A percentile compares a stretch with the other conserved stretches of the same genome.
These are phyloP conservation scores for Leptinotarsa lineolata DNA, from an alignment of 1,140 invertebrate species.

Conservation along the genomic window DNA sequence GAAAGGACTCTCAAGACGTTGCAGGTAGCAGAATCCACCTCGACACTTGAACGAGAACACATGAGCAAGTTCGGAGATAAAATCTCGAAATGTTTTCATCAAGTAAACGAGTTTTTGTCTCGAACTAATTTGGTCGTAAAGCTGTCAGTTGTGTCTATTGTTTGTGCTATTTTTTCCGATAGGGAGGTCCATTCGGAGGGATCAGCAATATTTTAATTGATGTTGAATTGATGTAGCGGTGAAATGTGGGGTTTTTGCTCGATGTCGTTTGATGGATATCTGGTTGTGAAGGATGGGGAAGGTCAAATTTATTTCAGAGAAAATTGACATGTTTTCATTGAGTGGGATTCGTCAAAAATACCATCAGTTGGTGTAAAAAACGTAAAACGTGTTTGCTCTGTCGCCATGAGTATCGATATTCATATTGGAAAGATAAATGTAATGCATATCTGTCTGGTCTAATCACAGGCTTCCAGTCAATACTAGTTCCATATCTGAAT, in stretches of 20 bases:
- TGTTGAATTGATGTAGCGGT: background rate
- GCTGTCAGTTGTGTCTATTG: constrained; percentile 2
- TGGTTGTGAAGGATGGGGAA: background rate
- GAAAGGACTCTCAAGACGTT: too few species aligned
- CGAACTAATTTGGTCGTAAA: constrained; percentile 1
- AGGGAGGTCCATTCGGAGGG: background rate
- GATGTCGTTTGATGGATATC: background rate
- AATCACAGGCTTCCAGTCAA: too few species aligned
- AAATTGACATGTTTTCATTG: too few species aligned
- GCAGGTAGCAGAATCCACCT: background rate
- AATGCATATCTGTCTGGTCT: too few species aligned
- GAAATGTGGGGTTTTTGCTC: background rate
- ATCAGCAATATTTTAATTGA: constrained; percentile 2
- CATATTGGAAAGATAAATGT: too few species aligned
- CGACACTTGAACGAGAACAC: background rate
- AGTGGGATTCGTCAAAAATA: too few species aligned
- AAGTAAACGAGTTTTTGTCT: constrained; percentile 8
- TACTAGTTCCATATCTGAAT: too few species aligned
- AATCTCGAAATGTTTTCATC: constrained; percentile 1
- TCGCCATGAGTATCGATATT: too few species aligned
- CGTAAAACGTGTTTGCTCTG: too few species aligned
- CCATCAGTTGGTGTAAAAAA: too few species aligned
- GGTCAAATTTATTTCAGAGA: too few species aligned
- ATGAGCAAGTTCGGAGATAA: background rate
- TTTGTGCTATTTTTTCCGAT: background rate